These are phyloP conservation scores for Cryptomyrus ogoouensis DNA, from an alignment of 2,113 vertebrate species.

Conservation along the genomic window DNA sequence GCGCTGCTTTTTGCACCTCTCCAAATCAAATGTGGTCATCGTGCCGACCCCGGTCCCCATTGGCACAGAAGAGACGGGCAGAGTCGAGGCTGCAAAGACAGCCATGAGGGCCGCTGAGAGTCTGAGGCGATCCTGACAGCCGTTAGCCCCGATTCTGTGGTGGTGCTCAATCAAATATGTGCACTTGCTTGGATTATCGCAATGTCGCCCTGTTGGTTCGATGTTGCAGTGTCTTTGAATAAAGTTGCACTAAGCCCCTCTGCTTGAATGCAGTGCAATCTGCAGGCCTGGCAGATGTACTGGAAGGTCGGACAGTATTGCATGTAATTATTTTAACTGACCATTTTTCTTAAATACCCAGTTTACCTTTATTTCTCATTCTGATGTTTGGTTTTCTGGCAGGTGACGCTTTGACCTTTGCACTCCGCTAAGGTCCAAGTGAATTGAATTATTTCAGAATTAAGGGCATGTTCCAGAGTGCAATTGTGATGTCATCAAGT, in stretches of 20 bases:
- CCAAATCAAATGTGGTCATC: background rate
- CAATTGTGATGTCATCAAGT: background rate
- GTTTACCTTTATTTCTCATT: background rate
- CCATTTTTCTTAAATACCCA: background rate
- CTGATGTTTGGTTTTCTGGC: constrained; percentile 8
- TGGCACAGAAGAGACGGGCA: background rate
- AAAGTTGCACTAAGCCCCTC: background rate
- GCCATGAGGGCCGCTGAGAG: background rate
- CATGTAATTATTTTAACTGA: background rate
- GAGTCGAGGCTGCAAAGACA: background rate
- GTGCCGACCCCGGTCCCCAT: background rate
- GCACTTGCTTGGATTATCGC: background rate
- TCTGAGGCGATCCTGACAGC: background rate
- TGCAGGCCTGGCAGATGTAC: background rate
- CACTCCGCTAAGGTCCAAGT: constrained; percentile 5
- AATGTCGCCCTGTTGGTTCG: background rate
- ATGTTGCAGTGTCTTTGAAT: background rate
- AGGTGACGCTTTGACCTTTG: constrained; percentile 55
- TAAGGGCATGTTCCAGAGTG: background rate
- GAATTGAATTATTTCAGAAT: background rate
- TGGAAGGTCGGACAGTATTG: background rate
- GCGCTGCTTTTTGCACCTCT: constrained; percentile 29
- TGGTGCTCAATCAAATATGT: background rate
- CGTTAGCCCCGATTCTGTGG: background rate
- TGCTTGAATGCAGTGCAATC: background rate